A percentile compares a stretch with the other conserved stretches of the same genome.
These are phyloP conservation scores for Polymixis lichenea DNA, from an alignment of 2,888 invertebrate genomes.

Conservation along the genomic window DNA sequence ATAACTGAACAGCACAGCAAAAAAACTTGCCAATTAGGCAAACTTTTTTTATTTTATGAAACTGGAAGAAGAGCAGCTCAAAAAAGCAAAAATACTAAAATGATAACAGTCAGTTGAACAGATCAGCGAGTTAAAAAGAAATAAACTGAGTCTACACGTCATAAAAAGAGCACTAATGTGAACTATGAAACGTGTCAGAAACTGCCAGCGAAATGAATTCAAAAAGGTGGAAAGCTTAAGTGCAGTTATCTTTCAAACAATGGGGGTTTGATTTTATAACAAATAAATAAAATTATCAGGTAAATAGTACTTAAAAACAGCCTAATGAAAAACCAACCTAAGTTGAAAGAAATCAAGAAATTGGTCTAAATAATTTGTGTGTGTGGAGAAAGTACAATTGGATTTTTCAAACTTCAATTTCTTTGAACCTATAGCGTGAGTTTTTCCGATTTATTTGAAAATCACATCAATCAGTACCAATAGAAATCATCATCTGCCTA, in stretches of 20 bases:
- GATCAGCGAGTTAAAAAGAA: conserved; percentile 61
- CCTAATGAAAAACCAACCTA: background rate
- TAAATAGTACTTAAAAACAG: background rate
- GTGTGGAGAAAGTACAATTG: background rate
- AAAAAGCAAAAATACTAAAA: conserved; percentile 25
- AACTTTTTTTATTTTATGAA: background rate
- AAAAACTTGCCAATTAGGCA: background rate
- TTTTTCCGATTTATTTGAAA: background rate
- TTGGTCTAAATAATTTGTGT: background rate
- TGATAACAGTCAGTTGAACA: conserved; percentile 69
- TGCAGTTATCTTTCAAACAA: background rate
- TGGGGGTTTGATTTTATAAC: background rate
- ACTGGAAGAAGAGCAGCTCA: background rate
- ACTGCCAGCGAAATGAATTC: conserved; percentile 61
- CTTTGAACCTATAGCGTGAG: background rate
- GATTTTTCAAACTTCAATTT: background rate
- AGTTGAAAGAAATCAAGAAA: background rate
- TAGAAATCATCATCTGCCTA: too few species aligned
- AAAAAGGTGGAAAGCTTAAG: conserved; percentile 21
- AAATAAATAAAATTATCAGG: background rate
- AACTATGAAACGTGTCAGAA: conserved; percentile 74
- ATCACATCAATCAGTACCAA: too few species aligned
- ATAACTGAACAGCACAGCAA: too few species aligned
- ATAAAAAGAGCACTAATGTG: conserved; percentile 65
- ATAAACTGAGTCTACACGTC: conserved; percentile 58